These are phyloP conservation scores for Octonoba sinensis DNA, from an alignment of 2,888 invertebrate species.

Conservation along the genomic window DNA sequence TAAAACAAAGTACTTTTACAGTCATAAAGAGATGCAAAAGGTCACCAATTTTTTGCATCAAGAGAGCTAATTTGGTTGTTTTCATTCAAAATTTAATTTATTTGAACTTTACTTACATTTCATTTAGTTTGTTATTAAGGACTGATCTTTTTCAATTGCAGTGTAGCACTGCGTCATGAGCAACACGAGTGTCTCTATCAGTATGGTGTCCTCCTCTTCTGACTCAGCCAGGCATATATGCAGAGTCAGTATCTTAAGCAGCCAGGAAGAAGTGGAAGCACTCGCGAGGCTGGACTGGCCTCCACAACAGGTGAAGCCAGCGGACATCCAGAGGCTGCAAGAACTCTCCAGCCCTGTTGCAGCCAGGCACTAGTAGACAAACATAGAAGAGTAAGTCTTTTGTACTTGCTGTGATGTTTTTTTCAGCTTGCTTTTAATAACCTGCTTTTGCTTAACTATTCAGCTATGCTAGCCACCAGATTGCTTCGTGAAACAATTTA, in stretches of 20 bases:
- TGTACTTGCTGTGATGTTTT: not conserved
- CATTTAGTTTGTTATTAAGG: not conserved
- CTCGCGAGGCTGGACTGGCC: slow-evolving; percentile 54
- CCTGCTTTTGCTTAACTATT: not conserved
- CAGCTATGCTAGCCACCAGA: too few relatives aligned
- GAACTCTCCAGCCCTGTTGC: slow-evolving; percentile 60
- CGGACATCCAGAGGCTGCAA: slow-evolving; percentile 63
- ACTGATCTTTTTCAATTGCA: not conserved
- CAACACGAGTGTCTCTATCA: slow-evolving; percentile 57
- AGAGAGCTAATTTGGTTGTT: too few relatives aligned
- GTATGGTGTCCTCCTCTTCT: slow-evolving; percentile 63
- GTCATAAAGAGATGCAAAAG: too few relatives aligned
- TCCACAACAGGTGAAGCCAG: slow-evolving; percentile 46
- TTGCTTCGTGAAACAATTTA: too few relatives aligned
- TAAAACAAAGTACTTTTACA: too few relatives aligned
- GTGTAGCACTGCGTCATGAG: slow-evolving; percentile 65
- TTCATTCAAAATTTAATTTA: too few relatives aligned
- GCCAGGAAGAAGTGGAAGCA: slow-evolving; percentile 37
- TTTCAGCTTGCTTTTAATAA: not conserved
- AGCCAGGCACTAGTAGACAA: slow-evolving; percentile 61
- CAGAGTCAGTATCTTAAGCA: slow-evolving; percentile 62
- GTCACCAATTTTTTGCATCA: too few relatives aligned
- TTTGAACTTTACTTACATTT: too few relatives aligned
- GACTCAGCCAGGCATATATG: slow-evolving; percentile 63
- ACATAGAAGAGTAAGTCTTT: slow-evolving; percentile 51